Conservation (phyloP, 64 coral and sea anemone genomes). For the Stylophora pistillata region DNA sequence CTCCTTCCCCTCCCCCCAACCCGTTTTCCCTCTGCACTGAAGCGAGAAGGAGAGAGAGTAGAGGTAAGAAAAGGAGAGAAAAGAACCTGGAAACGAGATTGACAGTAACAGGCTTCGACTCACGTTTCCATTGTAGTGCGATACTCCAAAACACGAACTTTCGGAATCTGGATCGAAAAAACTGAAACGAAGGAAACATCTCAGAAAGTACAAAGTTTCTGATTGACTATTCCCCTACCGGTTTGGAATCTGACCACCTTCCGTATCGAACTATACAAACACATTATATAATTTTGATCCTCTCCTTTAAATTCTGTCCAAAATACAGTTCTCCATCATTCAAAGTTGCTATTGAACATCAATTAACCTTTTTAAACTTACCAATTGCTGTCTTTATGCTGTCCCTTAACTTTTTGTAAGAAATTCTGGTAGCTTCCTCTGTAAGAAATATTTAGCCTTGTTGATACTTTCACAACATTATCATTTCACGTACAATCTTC, state of each 20-base stretch:
- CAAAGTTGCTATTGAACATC: not conserved
- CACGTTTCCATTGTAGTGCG: constrained; percentile 71
- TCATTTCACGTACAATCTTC: too few species aligned
- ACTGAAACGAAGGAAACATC: constrained; percentile 19
- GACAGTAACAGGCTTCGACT: not conserved
- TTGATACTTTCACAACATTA: not conserved
- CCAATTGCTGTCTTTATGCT: constrained; percentile 81
- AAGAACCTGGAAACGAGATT: too few species aligned
- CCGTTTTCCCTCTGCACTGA: too few species aligned
- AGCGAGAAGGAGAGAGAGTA: too few species aligned
- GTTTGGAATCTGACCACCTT: too few species aligned
- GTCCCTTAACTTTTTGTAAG: constrained; percentile 60
- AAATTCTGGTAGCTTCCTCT: constrained; percentile 73
- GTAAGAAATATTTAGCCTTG: not conserved
- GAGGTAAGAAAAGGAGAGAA: too few species aligned
- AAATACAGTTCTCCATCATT: not conserved
- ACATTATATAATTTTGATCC: too few species aligned
- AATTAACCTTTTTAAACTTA: constrained; percentile 18
- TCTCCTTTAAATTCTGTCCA: too few species aligned
- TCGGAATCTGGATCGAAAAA: constrained; percentile 76
- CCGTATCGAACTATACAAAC: too few species aligned
- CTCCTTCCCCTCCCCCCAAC: too few species aligned
- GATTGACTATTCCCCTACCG: not conserved
- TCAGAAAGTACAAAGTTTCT: not conserved
- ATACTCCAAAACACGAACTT: constrained; percentile 64